phyloP scores from a whole-genome alignment of 2,888 invertebrate species.

The Agrochola litura region DNA sequence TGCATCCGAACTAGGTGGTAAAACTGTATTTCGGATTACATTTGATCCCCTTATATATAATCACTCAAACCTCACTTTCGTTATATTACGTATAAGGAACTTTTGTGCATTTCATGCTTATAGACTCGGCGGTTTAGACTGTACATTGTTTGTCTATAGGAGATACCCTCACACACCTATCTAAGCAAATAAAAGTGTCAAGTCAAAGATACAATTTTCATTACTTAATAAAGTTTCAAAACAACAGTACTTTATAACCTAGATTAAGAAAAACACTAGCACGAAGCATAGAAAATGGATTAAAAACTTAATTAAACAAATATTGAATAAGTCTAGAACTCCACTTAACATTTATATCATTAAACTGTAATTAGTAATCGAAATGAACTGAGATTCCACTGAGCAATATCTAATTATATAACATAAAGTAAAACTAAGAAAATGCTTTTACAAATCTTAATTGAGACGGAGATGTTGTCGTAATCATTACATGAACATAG shows the following conservation, averaged over 20 bases:
- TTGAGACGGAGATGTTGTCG: slow-evolving; percentile 11
- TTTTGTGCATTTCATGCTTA: neutral
- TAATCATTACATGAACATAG: slow-evolving; percentile 23
- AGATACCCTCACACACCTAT: too few relatives aligned
- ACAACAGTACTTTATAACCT: neutral
- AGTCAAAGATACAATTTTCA: neutral
- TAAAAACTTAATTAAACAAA: slow-evolving; percentile 9
- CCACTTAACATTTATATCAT: neutral
- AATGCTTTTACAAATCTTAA: slow-evolving; percentile 21
- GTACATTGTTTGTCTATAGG: too few relatives aligned
- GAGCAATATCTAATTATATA: slow-evolving; percentile 9
- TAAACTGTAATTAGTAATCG: neutral
- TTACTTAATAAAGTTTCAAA: neutral
- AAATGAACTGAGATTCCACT: neutral
- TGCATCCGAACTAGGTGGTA: too few relatives aligned
- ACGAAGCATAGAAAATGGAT: neutral
- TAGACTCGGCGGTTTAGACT: too few relatives aligned
- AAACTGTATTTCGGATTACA: too few relatives aligned
- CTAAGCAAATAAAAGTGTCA: neutral
- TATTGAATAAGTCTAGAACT: neutral
- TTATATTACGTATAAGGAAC: too few relatives aligned
- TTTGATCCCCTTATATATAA: too few relatives aligned
- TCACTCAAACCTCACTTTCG: too few relatives aligned
- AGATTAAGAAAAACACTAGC: neutral
- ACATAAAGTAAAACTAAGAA: slow-evolving; percentile 14